Base-by-base conservation (phyloP, 1,140 invertebrate genomes). In the Eubasilissa regina region DNA sequence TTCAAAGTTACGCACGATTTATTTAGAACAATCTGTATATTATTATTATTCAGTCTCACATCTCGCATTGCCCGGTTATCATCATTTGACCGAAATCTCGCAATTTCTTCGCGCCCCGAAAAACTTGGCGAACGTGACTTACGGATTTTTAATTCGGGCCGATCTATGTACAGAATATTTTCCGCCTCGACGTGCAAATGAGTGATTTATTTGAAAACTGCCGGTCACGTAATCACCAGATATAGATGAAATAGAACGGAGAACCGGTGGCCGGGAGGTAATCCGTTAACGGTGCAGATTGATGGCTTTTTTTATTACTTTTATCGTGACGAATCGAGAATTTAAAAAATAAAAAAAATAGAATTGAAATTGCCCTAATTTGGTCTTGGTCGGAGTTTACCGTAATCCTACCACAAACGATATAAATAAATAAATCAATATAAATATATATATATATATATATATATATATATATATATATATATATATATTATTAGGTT, bases 281-380 rank as follows among this genome's bases (percentile, higher is more conserved):
- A 15, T 13, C 19, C 60, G 19, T 3, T 19, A 13, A 12, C 60
- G 19, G 11, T 64, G 21, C 13, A 64, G 60, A 64, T 64, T 64
- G 60, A 64, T 64, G 60, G 35, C 60, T 7, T 64, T 64, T 64
- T 64, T 64, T 64, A 64, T 64, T 64, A 64, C 60, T 64, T 64
- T 64, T 35, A 35, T 64, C 60, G 60, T 64, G 60, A 64, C 60
- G 35, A 64, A 64, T 43, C 35, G 60, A 21, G 8, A 64, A 44
- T 64, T 43, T 64, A 25, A 64, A 64, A 25, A 21, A 25, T n/a
- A n/a, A n/a, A n/a, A 44, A 64, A 64, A 64, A 58, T 1, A 35
- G 13, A 13, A 19, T 64, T 25, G n/a, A 64, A 64, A 64, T 64
- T 12, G 60, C 60, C 35, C 25, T 64, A 44, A 64, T 64, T 64